Percentiles rank a stretch among this genome's conserved stretches.
phyloP scores from a whole-genome alignment of 2,888 invertebrate species.

The Melieria omissa region DNA sequence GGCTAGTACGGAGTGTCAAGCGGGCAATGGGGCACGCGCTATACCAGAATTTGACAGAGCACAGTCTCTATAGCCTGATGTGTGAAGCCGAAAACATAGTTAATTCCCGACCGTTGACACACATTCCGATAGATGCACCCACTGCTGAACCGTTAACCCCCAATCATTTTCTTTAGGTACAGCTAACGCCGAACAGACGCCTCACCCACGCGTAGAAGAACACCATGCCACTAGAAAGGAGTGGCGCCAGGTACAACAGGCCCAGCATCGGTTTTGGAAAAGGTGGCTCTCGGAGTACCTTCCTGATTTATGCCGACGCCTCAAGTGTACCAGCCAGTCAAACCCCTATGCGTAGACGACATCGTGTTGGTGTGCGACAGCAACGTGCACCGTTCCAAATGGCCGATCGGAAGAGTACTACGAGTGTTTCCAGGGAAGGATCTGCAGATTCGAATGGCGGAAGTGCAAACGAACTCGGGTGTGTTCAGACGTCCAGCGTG shows the following conservation, averaged over 20 bases:
- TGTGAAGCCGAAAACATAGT: slow-evolving; percentile 38
- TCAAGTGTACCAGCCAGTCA: slow-evolving; percentile 29
- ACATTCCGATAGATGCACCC: slow-evolving; percentile 27
- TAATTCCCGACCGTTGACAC: slow-evolving; percentile 35
- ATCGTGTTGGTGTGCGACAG: slow-evolving; percentile 30
- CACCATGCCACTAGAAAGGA: slow-evolving; percentile 4
- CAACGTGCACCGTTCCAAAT: slow-evolving; percentile 28
- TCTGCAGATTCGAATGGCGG: slow-evolving; percentile 23
- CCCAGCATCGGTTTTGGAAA: neutral
- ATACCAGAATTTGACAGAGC: slow-evolving; percentile 21
- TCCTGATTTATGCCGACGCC: slow-evolving; percentile 26
- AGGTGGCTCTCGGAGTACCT: slow-evolving; percentile 12
- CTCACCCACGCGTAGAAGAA: slow-evolving; percentile 5
- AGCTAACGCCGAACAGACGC: slow-evolving; percentile 34
- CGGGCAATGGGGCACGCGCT: slow-evolving; percentile 25
- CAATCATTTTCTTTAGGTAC: slow-evolving; percentile 37
- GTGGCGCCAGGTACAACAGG: slow-evolving; percentile 14
- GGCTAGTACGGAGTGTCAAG: slow-evolving; percentile 37
- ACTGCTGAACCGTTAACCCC: slow-evolving; percentile 39
- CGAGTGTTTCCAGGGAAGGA: slow-evolving; percentile 25
- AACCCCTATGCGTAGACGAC: slow-evolving; percentile 18
- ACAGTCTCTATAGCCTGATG: slow-evolving; percentile 30
- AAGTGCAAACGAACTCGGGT: slow-evolving; percentile 17
- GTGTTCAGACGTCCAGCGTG: slow-evolving; percentile 27
- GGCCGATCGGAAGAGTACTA: slow-evolving; percentile 26